Conservation (phyloP, 2,888 invertebrate genomes). For the Epistrophella euchroma region DNA sequence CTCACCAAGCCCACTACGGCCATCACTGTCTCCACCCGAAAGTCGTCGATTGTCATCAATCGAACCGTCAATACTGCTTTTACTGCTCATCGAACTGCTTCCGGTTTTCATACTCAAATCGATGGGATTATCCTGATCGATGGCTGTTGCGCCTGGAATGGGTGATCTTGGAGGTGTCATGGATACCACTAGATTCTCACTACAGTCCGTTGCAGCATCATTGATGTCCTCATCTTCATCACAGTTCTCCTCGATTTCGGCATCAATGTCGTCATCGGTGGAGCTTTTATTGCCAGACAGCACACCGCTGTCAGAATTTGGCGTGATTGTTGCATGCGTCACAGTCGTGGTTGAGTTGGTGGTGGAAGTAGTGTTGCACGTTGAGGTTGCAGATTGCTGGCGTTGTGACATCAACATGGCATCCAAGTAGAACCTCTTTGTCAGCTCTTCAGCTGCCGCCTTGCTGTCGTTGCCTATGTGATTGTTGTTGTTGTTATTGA, state of each 20-base stretch:
- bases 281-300: constrained; percentile 78
- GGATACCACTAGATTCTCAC: constrained; percentile 85
- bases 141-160: constrained; percentile 77
- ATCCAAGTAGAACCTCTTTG: constrained; percentile 90
- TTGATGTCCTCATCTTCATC: constrained; percentile 59
- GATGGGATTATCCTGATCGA: constrained; percentile 89
- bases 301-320: constrained; percentile 82
- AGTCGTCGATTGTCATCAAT: constrained; percentile 76
- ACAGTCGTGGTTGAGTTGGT: constrained; percentile 73
- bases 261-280: constrained; percentile 79
- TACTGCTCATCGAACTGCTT: constrained; percentile 83
- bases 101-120: constrained; percentile 91
- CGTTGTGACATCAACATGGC: constrained; percentile 90
- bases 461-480: constrained; percentile 85
- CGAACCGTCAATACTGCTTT: constrained; percentile 78
- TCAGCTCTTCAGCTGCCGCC: constrained; percentile 87
- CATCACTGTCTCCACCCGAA: constrained; percentile 78
- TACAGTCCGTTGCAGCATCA: constrained; percentile 80
- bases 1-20: constrained; percentile 55
- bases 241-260: constrained; percentile 70
- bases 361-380: constrained; percentile 77
- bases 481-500: constrained; percentile 79
- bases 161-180: constrained; percentile 86
- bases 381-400: constrained; percentile 77
- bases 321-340: constrained; percentile 78